Evolutionary conservation across 2,888 invertebrate species (phyloP).

Genomic region (Elaeidobius kamerunicus): DNA sequence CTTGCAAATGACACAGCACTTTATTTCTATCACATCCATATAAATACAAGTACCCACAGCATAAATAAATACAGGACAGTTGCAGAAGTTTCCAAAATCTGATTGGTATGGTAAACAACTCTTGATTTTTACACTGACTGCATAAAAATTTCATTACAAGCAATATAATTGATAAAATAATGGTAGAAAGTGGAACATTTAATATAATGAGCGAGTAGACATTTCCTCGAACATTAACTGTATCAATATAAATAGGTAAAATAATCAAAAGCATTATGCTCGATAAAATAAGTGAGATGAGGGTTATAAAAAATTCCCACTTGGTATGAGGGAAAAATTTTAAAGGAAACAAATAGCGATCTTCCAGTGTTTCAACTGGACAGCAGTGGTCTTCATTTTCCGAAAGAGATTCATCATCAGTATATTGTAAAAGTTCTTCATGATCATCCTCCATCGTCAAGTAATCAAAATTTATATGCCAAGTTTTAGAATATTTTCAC

Average conservation of each 20-base stretch:
- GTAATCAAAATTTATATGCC: too few species aligned
- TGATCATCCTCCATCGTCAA: constrained; percentile 44
- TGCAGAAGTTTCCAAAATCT: constrained; percentile 48
- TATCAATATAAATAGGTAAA: constrained; percentile 54
- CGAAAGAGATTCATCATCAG: constrained; percentile 47
- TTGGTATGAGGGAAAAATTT: constrained; percentile 45
- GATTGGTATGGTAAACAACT: constrained; percentile 45
- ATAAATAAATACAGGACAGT: constrained; percentile 50
- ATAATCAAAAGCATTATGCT: constrained; percentile 53
- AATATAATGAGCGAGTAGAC: constrained; percentile 45
- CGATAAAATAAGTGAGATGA: constrained; percentile 50
- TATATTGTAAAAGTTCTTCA: constrained; percentile 45
- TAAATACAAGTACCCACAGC: constrained; percentile 52
- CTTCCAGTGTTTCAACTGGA: constrained; percentile 42
- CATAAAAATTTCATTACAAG: constrained; percentile 38
- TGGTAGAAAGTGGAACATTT: constrained; percentile 39
- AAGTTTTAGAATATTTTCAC: too few species aligned
- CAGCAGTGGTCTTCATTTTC: constrained; percentile 46
- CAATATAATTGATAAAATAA: constrained; percentile 40
- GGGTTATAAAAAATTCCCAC: constrained; percentile 50
- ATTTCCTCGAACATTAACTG: constrained; percentile 44
- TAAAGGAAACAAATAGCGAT: constrained; percentile 35
- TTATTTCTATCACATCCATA: constrained; percentile 54
- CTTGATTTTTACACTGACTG: constrained; percentile 38
- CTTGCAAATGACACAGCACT: constrained; percentile 60